Base-by-base conservation (phyloP, 2,797 vertebrate genomes). In the Sebastes wilsoni region DNA sequence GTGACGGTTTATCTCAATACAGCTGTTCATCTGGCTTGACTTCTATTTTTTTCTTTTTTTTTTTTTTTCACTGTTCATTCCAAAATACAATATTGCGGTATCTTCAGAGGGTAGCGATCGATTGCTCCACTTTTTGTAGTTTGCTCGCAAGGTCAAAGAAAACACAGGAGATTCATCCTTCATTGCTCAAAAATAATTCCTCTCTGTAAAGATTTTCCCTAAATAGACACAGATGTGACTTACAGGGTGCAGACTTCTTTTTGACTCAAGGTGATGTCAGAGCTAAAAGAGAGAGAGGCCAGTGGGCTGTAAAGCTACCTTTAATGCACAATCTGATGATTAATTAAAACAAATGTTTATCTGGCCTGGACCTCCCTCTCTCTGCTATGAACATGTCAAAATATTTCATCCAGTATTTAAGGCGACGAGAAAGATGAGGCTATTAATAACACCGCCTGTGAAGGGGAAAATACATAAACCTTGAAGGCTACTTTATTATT, bases 1-100 rank as follows among this genome's bases (percentile, higher is more conserved):
- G 90, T 94, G 93, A 95, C 90, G 89, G 93, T 95, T 96, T 96
- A 94, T 95, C 95, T 95, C 93, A 93, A 94, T 94, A 92, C 93
- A 95, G 94, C 93, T 96, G 88, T 95, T 96, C 94, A 92, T 94
- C 95, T 94, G 77, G 28, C 85, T 94, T 93, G 67, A 92, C 93
- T 94, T 95, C 93, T 92, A 5, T 95, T 93, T 88, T 91, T 91
- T 73, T 89, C 75, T 86, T 78, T 86, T 89, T 82, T 82, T 75
- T 23, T 30, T 82, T 82, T 76, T 25, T 30, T 0, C 64, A 42
- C 72, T 72, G 66, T 90, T 93, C 86, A 88, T 91, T 92, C 78
- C 76, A 86, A 93, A 92, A 93, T 87, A 88, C 81, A 87, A 92
- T 90, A 91, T 76, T 72, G 77, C 58, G 2, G 80, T 49, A 80